Conservation (phyloP, 2,113 vertebrate species). For the Psilopogon haemacephalus region DNA sequence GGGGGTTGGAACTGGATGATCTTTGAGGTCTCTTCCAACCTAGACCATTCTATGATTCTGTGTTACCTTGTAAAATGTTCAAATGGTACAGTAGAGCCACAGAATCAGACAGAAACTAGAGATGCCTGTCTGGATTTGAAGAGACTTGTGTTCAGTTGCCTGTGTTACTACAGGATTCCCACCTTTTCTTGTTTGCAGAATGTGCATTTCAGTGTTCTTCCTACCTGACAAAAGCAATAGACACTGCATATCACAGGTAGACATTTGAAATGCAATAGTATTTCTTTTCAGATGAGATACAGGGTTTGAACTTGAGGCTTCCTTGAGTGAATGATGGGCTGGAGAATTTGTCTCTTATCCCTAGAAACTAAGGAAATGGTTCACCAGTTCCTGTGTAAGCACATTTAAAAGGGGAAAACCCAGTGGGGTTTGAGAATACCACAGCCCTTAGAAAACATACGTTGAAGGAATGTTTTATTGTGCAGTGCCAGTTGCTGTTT, state of each 20-base stretch:
- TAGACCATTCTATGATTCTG: no score
- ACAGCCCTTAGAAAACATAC: rapidly evolving
- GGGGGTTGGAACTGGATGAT: no score
- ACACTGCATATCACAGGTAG: rapidly evolving
- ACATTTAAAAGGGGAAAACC: not conserved
- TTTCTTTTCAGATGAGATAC: rapidly evolving
- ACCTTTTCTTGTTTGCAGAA: no score
- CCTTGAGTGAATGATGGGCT: rapidly evolving
- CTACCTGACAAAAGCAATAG: not conserved
- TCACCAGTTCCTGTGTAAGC: not conserved
- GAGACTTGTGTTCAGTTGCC: not conserved
- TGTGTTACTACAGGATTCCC: not conserved
- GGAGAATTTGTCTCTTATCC: not conserved
- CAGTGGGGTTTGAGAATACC: not conserved
- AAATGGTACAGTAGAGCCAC: not conserved
- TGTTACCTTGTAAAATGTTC: not conserved
- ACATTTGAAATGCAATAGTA: not conserved
- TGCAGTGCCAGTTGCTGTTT: not conserved
- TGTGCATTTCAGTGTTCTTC: not conserved
- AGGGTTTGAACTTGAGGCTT: not conserved
- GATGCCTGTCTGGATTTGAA: rapidly evolving
- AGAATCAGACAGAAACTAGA: not conserved
- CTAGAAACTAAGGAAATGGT: no score
- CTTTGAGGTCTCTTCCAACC: no score
- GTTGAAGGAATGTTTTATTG: no score